Percentiles rank a stretch among this genome's conserved stretches.
phyloP scores from a whole-genome alignment of 1,140 invertebrate species.

The Dendroctonus ponderosae region DNA sequence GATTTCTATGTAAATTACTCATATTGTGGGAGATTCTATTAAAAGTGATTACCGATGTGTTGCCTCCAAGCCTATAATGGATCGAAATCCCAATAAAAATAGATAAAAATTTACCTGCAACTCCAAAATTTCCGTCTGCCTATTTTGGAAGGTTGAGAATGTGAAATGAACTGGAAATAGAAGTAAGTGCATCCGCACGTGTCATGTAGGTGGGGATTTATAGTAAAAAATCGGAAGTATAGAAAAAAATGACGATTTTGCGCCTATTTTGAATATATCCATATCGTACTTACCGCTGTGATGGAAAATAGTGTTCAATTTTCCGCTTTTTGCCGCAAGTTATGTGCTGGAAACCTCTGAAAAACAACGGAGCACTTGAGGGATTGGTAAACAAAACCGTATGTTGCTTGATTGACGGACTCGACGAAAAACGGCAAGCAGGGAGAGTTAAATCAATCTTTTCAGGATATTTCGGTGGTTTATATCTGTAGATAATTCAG shows the following conservation, averaged over 20 bases:
- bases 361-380: conserved; percentile 26
- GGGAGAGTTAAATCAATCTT: not conserved
- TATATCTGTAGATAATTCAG: conserved; percentile 2
- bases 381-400: conserved; percentile 30
- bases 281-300: conserved; percentile 15
- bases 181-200: conserved; percentile 32
- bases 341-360: conserved; percentile 3
- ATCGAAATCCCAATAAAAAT: conserved; percentile 2
- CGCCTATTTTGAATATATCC: conserved; percentile 25
- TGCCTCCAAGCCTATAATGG: not conserved
- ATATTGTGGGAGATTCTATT: conserved; percentile 3
- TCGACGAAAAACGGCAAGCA: not conserved
- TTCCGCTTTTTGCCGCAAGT: conserved; percentile 1
- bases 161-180: conserved; percentile 32
- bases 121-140: conserved; percentile 10
- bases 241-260: conserved; percentile 14
- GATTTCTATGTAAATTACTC: conserved; percentile 22
- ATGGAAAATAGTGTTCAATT: conserved; percentile 5
- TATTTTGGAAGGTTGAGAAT: conserved; percentile 14
- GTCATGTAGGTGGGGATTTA: conserved; percentile 28
- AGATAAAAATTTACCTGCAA: conserved; percentile 17
- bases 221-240: conserved; percentile 26
- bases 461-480: conserved; percentile 8
- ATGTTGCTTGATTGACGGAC: conserved; percentile 29
- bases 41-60: conserved; percentile 7